Evolutionary conservation across 1,140 invertebrate genomes (phyloP), one percentile per base, ranked within the genome.

Genomic region (Trigoniulus corallinus): DNA sequence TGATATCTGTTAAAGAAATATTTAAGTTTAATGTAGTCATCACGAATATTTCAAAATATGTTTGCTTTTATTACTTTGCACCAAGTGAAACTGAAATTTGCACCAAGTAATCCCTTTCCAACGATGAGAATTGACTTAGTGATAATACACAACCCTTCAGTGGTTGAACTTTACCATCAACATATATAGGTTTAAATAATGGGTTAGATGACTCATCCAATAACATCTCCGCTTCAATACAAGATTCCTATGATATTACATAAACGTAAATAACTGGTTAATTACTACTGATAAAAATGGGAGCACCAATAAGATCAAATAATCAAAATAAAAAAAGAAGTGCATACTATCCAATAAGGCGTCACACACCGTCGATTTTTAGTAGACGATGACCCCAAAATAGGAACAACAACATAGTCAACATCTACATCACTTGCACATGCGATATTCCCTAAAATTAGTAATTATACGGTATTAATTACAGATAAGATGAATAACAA

Each of bases 1-100:
- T 82, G 79, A 23, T 29, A 67, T 57, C 67, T 69, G 58, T 2
- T 56, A 53, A 21, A 22, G 47, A 34, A 48, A 53, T 40, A 3
- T 4, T 3, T 23, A 46, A 7, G 44, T 24, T 1, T 53, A 24
- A 18, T 21, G n/a, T 41, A 26, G 24, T 18, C 39, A 26, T 47
- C 22, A 53, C 37, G 37, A 41, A 39, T 51, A 39, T 50, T 27
- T 34, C 47, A 51, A 53, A 43, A 3, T 56, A 27, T 20, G 21
- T 10, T 15, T 29, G 26, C 13, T 22, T 2, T 2, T 46, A 49
- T 54, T 52, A 56, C 48, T 27, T 60, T 12, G 64, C 68, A 23
- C 69, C 70, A 3, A 71, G 52, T 10, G 57, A 21, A 50, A 63
- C 61, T 15, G 64, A 63, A 27, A 72, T 54, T 53, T 66, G 54